A percentile compares a stretch with the other conserved stretches of the same genome.
These are phyloP conservation scores for Aplocera efformata DNA, from an alignment of 2,888 invertebrate genomes.

Conservation along the genomic window DNA sequence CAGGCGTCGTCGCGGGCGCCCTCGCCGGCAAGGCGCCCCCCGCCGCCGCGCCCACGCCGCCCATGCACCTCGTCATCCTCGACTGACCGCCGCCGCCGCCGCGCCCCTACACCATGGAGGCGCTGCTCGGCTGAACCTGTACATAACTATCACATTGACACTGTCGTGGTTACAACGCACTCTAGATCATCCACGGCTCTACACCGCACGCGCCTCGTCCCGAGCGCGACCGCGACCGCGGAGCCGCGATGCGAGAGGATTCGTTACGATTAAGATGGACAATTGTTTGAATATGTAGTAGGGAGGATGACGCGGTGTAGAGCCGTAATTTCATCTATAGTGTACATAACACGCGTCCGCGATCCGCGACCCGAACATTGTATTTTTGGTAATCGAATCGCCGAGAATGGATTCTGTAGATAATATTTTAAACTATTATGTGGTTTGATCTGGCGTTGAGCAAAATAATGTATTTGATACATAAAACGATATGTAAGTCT, in stretches of 20 bases:
- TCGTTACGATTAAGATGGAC: too few species aligned
- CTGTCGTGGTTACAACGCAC: too few species aligned
- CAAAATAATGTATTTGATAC: constrained; percentile 79
- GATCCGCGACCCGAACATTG: constrained; percentile 59
- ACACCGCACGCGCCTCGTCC: too few species aligned
- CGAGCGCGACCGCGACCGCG: too few species aligned
- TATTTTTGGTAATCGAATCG: constrained; percentile 78
- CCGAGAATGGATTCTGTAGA: constrained; percentile 79
- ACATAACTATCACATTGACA: constrained; percentile 38
- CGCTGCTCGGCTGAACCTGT: constrained; percentile 80
- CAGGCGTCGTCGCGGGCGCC: constrained; percentile 25
- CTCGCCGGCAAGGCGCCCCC: constrained; percentile 41
- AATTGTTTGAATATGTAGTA: too few species aligned
- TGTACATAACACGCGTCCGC: constrained; percentile 17
- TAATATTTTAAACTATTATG: constrained; percentile 79
- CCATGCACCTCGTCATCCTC: constrained; percentile 86
- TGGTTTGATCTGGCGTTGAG: constrained; percentile 79
- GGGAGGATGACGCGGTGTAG: too few species aligned
- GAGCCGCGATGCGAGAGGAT: too few species aligned
- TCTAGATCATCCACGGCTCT: too few species aligned
- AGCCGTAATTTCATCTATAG: not conserved
- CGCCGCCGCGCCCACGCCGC: constrained; percentile 41
- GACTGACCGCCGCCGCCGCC: constrained; percentile 82
- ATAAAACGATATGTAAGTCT: constrained; percentile 81
- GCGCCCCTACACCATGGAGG: constrained; percentile 84